phyloP scores from a whole-genome alignment of 2,888 invertebrate species.

The Leucophenga maculata region DNA sequence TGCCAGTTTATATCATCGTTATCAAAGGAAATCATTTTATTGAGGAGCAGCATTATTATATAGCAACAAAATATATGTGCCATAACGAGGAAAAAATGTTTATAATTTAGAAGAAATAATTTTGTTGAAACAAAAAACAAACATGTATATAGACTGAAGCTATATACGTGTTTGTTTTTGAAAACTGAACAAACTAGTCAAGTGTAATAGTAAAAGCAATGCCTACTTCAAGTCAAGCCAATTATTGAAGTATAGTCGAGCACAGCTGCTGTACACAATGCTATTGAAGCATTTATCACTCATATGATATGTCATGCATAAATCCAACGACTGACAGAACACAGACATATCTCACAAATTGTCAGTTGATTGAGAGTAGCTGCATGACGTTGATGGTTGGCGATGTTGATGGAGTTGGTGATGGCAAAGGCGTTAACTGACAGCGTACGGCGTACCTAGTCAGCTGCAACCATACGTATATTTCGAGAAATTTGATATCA shows the following conservation, averaged over 20 bases:
- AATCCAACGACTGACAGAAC: slow-evolving; percentile 20
- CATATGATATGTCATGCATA: slow-evolving; percentile 21
- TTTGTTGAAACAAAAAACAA: no score
- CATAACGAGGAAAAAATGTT: no score
- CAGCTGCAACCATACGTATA: background rate
- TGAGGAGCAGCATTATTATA: no score
- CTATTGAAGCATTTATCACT: slow-evolving; percentile 21
- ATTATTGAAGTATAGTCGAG: background rate
- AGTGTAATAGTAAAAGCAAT: background rate
- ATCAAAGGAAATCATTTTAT: no score
- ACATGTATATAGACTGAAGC: no score
- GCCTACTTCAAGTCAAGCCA: background rate
- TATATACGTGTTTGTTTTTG: no score
- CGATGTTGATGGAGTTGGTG: background rate
- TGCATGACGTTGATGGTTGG: background rate
- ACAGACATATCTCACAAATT: slow-evolving; percentile 24
- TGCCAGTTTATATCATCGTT: no score
- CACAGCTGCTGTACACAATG: background rate
- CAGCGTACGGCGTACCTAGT: background rate
- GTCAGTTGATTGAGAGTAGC: slow-evolving; percentile 16
- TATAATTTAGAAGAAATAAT: no score
- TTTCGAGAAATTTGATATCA: no score
- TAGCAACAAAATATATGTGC: no score
- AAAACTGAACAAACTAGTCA: no score
- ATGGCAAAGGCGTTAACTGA: background rate